Percentiles rank a stretch among this genome's conserved stretches.
phyloP scores from a whole-genome alignment of 2,113 vertebrate genomes.

The Zapornia atra region DNA sequence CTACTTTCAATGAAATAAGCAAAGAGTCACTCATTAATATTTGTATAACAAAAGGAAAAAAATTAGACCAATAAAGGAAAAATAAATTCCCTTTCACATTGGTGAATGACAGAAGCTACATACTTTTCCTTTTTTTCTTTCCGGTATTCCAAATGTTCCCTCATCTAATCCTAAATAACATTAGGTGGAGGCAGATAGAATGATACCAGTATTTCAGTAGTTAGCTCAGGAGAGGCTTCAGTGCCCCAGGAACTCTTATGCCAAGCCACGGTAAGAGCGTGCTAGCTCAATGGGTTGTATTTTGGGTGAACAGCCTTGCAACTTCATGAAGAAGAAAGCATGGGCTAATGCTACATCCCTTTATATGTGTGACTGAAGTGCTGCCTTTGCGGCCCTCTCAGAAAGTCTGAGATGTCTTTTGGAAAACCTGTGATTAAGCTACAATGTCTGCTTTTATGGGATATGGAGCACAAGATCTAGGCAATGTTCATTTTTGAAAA shows the following conservation, averaged over 20 bases:
- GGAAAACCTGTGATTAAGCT: not conserved
- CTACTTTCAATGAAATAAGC: not conserved
- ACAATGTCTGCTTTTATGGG: not conserved
- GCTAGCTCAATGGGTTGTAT: not conserved
- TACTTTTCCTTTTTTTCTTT: not conserved
- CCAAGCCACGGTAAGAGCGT: rapidly evolving
- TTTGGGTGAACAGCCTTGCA: not conserved
- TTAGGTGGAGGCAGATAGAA: not conserved
- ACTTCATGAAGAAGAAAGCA: not conserved
- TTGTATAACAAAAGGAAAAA: not conserved
- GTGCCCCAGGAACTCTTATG: not conserved
- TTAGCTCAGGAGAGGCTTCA: not conserved
- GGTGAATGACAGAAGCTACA: not conserved
- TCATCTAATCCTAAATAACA: not conserved
- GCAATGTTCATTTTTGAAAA: not conserved
- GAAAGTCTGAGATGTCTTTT: not conserved
- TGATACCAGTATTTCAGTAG: not conserved
- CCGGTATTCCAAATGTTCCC: not conserved
- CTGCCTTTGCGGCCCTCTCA: not conserved
- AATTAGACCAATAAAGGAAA: not conserved
- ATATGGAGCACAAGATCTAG: not conserved
- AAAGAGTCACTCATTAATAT: not conserved
- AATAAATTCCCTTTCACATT: not conserved
- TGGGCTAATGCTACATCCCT: not conserved
- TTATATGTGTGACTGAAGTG: not conserved